Percentiles rank a stretch among this genome's conserved stretches.
phyloP scores from a whole-genome alignment of 2,888 invertebrate species.

The Amiota communis region DNA sequence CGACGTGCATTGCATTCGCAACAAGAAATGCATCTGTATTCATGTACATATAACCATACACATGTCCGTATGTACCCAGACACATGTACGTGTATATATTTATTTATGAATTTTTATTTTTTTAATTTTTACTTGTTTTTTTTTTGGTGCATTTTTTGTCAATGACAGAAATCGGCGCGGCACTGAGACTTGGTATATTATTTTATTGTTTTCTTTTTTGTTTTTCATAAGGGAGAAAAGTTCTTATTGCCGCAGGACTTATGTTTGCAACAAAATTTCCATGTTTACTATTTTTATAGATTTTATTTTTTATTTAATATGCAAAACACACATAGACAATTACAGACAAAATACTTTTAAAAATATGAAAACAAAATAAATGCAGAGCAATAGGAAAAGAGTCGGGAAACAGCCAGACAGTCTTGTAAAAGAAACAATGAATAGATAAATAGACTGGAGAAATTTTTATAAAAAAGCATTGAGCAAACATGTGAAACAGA shows the following conservation, averaged over 20 bases:
- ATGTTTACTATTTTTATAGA: slow-evolving; percentile 16
- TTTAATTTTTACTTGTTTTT: slow-evolving; percentile 2
- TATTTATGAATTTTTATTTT: slow-evolving; percentile 4
- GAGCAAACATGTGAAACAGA: too few species aligned
- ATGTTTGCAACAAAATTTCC: slow-evolving; percentile 34
- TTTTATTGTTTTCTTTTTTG: background rate
- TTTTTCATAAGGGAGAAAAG: background rate
- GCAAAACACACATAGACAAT: slow-evolving; percentile 1
- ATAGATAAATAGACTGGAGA: too few species aligned
- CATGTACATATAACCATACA: slow-evolving; percentile 6
- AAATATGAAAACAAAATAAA: too few species aligned
- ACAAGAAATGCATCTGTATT: background rate
- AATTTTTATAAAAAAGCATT: too few species aligned
- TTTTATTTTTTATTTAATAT: slow-evolving; percentile 6
- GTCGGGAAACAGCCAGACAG: too few species aligned
- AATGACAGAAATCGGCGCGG: too few species aligned
- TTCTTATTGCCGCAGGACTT: slow-evolving; percentile 24
- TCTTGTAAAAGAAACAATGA: too few species aligned
- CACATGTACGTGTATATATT: background rate
- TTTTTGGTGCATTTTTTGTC: background rate
- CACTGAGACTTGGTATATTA: too few species aligned
- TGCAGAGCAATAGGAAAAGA: too few species aligned
- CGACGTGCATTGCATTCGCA: background rate
- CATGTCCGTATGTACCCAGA: background rate
- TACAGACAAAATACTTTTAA: too few species aligned